These are phyloP conservation scores for Gisinianus flammeolus DNA, from an alignment of 2,888 invertebrate genomes.

Conservation along the genomic window DNA sequence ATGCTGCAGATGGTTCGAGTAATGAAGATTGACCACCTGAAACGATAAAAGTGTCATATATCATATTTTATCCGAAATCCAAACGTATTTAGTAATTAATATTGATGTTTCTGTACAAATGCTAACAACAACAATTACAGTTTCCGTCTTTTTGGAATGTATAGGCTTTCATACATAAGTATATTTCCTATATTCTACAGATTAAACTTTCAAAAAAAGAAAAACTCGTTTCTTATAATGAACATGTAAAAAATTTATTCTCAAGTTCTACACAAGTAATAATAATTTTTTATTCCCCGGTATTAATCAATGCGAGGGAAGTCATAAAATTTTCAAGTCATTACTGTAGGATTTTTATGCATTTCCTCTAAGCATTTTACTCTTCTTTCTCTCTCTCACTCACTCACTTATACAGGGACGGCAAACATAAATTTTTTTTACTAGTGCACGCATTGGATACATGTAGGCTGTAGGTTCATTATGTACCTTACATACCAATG, in stretches of 20 bases:
- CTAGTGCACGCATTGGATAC: too few relatives aligned
- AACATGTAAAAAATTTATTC: neutral
- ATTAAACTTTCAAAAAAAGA: too few relatives aligned
- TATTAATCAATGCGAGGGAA: slow-evolving; percentile 12
- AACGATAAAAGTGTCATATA: neutral
- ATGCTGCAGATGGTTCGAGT: slow-evolving; percentile 75
- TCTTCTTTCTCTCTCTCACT: neutral
- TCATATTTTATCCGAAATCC: too few relatives aligned
- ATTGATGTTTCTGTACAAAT: too few relatives aligned
- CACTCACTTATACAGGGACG: neutral
- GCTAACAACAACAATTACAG: neutral
- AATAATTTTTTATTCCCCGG: neutral
- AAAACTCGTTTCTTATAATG: neutral
- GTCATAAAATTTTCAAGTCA: slow-evolving; percentile 31
- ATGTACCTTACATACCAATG: neutral
- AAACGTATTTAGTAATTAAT: too few relatives aligned
- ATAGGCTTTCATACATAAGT: too few relatives aligned
- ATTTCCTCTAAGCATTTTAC: too few relatives aligned
- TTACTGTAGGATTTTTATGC: neutral
- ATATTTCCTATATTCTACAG: too few relatives aligned
- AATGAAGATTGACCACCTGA: slow-evolving; percentile 59
- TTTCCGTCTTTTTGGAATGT: too few relatives aligned
- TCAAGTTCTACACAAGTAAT: neutral
- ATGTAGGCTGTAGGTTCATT: too few relatives aligned
- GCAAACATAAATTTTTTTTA: slow-evolving; percentile 5